phyloP scores from a whole-genome alignment of 1,140 invertebrate species.

The Zaprionus inermis region DNA sequence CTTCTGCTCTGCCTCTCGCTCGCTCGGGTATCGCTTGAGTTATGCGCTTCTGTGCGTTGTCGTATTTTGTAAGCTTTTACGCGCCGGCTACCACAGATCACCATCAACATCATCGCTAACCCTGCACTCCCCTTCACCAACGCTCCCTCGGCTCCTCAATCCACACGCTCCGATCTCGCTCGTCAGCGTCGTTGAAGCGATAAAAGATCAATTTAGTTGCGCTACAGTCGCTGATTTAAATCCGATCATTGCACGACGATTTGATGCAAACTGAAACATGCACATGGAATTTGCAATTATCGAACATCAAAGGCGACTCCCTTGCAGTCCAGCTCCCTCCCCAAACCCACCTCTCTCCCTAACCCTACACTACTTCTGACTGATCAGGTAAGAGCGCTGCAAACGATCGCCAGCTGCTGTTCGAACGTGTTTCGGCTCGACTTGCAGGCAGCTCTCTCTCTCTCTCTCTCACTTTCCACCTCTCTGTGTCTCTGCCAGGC shows the following conservation, averaged over 20 bases:
- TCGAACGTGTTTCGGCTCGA: constrained; percentile 20
- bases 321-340: background rate
- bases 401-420: constrained; percentile 23
- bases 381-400: constrained; percentile 6
- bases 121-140: background rate
- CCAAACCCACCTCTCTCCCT: background rate
- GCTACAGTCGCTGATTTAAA: constrained; percentile 77
- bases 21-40: constrained; percentile 54
- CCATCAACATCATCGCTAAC: constrained; percentile 17
- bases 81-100: constrained; percentile 69
- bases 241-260: constrained; percentile 80
- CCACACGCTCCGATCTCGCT: background rate
- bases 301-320: constrained; percentile 69
- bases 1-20: background rate
- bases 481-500: background rate
- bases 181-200: constrained; percentile 70
- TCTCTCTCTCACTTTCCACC: background rate
- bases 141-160: background rate
- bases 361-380: too few relatives aligned
- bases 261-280: constrained; percentile 82
- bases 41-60: constrained; percentile 79
- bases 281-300: constrained; percentile 82
- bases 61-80: constrained; percentile 81
- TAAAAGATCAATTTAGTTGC: constrained; percentile 83
- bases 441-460: background rate